Evolutionary conservation across 2,797 vertebrate genomes (phyloP).

Genomic region (Acipenser oxyrinchus): DNA sequence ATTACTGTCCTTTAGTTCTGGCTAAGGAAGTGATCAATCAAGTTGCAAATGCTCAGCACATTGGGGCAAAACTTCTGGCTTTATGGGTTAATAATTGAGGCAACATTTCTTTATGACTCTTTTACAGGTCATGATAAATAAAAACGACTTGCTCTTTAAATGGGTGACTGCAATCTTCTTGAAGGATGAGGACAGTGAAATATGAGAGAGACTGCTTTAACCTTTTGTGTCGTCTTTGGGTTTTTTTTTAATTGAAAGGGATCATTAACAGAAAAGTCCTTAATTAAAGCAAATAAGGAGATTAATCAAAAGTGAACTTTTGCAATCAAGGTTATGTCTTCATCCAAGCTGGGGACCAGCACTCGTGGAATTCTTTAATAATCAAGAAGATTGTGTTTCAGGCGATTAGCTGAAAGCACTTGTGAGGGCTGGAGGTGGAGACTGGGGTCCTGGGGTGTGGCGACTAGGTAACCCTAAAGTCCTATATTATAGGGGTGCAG

Average conservation of each 20-base stretch:
- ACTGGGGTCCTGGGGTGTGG: too few species aligned
- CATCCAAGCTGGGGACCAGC: background rate
- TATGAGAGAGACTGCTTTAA: background rate
- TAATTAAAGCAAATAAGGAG: background rate
- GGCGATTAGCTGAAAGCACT: background rate
- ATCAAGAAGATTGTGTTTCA: background rate
- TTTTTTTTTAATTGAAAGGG: background rate
- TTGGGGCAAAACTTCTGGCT: background rate
- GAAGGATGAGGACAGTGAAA: background rate
- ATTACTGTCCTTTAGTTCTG: background rate
- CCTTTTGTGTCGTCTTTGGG: background rate
- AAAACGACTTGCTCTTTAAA: background rate
- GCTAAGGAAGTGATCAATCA: slow-evolving; percentile 1
- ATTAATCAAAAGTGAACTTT: background rate
- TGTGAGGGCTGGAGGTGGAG: too few species aligned
- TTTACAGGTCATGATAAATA: background rate
- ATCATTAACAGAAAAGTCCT: background rate
- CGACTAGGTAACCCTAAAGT: too few species aligned
- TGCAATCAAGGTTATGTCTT: background rate
- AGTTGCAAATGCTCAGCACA: background rate
- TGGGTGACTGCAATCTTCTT: background rate
- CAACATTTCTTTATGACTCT: background rate
- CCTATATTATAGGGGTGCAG: too few species aligned
- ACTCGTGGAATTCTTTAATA: background rate
- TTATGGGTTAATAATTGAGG: background rate